phyloP scores from a whole-genome alignment of 1,140 invertebrate species.

The Mesaphorura yosii region DNA sequence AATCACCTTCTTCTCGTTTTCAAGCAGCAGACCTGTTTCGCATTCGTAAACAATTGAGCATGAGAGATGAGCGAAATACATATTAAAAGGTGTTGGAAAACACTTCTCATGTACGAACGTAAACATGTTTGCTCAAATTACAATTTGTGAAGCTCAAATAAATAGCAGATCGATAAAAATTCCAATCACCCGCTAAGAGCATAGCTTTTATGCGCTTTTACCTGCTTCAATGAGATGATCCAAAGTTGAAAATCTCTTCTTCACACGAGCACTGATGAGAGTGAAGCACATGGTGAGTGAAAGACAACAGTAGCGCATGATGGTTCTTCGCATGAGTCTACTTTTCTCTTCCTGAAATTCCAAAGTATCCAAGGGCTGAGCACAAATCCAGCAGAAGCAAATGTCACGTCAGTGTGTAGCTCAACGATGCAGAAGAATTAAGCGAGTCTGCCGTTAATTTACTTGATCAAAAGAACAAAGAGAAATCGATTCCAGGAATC shows the following conservation, averaged over 20 bases:
- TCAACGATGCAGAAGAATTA: too few relatives aligned
- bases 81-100: too few relatives aligned
- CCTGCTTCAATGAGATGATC: constrained; percentile 74
- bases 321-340: constrained; percentile 73
- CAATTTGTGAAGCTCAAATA: too few relatives aligned
- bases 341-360: constrained; percentile 60
- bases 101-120: too few relatives aligned
- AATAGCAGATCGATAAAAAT: too few relatives aligned
- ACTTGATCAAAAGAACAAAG: background rate
- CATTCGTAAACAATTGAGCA: too few relatives aligned
- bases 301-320: constrained; percentile 71
- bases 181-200: background rate
- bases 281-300: constrained; percentile 67
- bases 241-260: constrained; percentile 80
- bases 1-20: constrained; percentile 70
- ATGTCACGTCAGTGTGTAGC: too few relatives aligned
- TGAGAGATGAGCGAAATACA: too few relatives aligned
- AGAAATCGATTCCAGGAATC: background rate
- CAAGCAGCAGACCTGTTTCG: constrained; percentile 70
- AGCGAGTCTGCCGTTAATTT: too few relatives aligned
- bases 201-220: constrained; percentile 26
- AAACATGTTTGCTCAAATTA: too few relatives aligned
- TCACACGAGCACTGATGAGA: constrained; percentile 74
- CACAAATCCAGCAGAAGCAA: too few relatives aligned
- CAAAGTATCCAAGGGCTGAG: too few relatives aligned